Base-by-base conservation (phyloP, 2,797 vertebrate species). In the Molossus molossus region DNA sequence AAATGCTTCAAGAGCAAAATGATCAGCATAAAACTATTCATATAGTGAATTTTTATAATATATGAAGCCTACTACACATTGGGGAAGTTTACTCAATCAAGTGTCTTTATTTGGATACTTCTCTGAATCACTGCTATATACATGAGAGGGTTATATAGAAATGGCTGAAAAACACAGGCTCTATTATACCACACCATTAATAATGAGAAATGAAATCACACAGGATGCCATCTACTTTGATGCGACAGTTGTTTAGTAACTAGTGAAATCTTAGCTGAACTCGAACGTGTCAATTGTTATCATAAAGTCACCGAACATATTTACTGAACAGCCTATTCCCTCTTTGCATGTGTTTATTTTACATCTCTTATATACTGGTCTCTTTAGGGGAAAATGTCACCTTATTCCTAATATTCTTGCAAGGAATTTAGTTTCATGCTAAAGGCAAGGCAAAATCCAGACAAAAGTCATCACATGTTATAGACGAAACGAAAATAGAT, bases 1-100 rank as follows among this genome's bases (percentile, higher is more conserved):
- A 83, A 90, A 65, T 14, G 45, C 70, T 83, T 96, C 75, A 95
- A 92, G 55, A 95, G 25, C 69, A 95, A 95, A 97, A 70, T 91
- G 73, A 91, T 84, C 90, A 95, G 79, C 82, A 92, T 96, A 94
- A 96, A 95, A 95, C 86, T 91, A 92, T 87, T 92, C 82, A 86
- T 86, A 76, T 65, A 95, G 90, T 79, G 64, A 37, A 94, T 86
- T 94, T 94, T 94, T 95, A 86, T 65, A 96, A 55, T 73, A 95
- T 83, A 86, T 95, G 73, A 79, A 88, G n/a, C 29, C 58, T 69
- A 81, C 73, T 93, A 91, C 93, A 76, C 93, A 76, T 11, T 53
- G 73, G 37, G 55, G 73, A 95, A 88, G 62, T 60, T 84, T 80
- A 93, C 14, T 60, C 60, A 65, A 20, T 64, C 33, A 65, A 64